Conservation (phyloP, 2,797 vertebrate species). For the Huso huso region DNA sequence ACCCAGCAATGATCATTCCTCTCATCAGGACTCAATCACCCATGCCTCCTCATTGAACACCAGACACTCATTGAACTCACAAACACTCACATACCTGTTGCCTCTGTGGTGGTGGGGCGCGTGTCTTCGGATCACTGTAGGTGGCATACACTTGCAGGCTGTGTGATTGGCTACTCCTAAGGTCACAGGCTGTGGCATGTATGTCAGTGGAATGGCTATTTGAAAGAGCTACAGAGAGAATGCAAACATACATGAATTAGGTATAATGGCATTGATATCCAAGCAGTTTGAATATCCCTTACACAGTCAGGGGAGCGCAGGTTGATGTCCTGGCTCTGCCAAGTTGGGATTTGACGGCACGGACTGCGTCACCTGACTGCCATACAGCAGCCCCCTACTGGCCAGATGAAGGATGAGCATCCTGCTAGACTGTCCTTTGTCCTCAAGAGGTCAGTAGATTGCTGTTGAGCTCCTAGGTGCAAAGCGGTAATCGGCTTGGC, state of each 20-base stretch:
- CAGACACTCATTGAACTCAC: too few relatives aligned
- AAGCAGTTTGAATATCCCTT: background rate
- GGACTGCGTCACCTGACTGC: too few relatives aligned
- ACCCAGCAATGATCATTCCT: background rate
- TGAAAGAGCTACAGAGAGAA: slow-evolving; percentile 70
- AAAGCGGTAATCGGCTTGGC: background rate
- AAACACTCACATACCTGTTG: slow-evolving; percentile 45
- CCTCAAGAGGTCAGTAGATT: too few relatives aligned
- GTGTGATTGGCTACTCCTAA: slow-evolving; percentile 92
- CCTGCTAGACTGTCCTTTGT: too few relatives aligned
- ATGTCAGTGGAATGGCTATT: slow-evolving; percentile 78
- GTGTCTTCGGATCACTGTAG: slow-evolving; percentile 65
- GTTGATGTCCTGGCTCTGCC: too few relatives aligned
- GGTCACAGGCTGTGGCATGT: slow-evolving; percentile 79
- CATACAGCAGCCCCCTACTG: too few relatives aligned
- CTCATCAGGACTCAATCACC: background rate
- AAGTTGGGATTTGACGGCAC: too few relatives aligned
- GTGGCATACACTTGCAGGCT: slow-evolving; percentile 77
- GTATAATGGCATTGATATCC: background rate
- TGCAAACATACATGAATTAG: background rate
- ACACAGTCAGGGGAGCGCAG: background rate
- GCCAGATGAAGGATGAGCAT: too few relatives aligned
- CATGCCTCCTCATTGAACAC: too few relatives aligned
- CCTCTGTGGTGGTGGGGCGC: slow-evolving; percentile 39
- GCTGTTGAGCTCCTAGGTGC: too few relatives aligned